phyloP scores from a whole-genome alignment of 2,113 vertebrate species.

The Brachionichthys hirsutus region DNA sequence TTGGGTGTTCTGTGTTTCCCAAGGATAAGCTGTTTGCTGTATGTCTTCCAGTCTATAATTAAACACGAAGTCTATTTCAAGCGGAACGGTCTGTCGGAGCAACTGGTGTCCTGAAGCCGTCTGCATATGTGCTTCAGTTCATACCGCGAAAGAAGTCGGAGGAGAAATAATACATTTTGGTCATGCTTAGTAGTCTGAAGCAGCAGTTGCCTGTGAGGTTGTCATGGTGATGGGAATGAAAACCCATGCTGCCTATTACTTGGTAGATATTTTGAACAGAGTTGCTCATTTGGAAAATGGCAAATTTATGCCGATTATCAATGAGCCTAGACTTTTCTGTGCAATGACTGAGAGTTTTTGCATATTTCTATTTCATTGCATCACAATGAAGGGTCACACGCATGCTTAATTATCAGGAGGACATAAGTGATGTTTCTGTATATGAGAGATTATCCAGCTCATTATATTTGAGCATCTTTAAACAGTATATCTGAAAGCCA shows the following conservation, averaged over 20 bases:
- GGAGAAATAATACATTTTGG: constrained; percentile 32
- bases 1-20: constrained; percentile 33
- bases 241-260: constrained; percentile 25
- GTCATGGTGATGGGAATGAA: constrained; percentile 53
- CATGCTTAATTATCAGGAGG: too few relatives aligned
- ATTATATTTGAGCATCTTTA: too few relatives aligned
- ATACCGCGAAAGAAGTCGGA: constrained; percentile 11
- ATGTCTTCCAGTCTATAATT: constrained; percentile 33
- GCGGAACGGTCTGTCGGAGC: constrained; percentile 24
- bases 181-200: constrained; percentile 25
- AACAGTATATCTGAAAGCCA: not conserved
- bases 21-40: constrained; percentile 9
- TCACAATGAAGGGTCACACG: not conserved
- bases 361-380: not conserved
- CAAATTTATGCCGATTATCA: not conserved
- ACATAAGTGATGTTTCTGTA: too few relatives aligned
- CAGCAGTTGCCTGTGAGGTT: constrained; percentile 41
- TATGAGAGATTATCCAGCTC: too few relatives aligned
- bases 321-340: not conserved
- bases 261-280: constrained; percentile 14
- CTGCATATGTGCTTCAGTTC: constrained; percentile 21
- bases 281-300: constrained; percentile 12
- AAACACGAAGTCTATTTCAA: constrained; percentile 35
- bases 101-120: constrained; percentile 22
- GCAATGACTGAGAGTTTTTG: not conserved